Evolutionary conservation across 2,113 vertebrate genomes (phyloP), one percentile per base, ranked within the genome.

Genomic region (Rhodinocichla rosea): DNA sequence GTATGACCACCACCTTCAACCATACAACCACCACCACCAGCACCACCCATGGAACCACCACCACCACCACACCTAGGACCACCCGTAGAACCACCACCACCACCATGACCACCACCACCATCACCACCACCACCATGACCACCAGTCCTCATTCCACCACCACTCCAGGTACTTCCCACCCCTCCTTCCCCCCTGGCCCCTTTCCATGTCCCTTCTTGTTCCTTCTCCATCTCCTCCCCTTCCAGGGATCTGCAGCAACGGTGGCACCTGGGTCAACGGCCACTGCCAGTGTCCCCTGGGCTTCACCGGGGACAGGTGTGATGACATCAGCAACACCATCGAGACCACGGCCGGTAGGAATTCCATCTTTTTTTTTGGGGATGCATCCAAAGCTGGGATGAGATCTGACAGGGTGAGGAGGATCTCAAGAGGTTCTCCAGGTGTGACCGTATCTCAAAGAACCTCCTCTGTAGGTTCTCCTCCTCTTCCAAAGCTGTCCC

Each of bases 341-440:
- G 30, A 52, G 27, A 78, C 75, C 59, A 16, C n/a, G 1, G 37
- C 47, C 1, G 75, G 75, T 78, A 63, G 30, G 75, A 52, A 40
- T 52, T 28, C 75, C 30, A 0, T 9, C 6, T 1, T 27, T n/a
- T n/a, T 30, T 77, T 20, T 3, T n/a, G n/a, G 37, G 35, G 13
- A 16, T 77, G 10, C 0, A 2, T 32, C 21, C 44, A 3, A 3
- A 0, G 3, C 16, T 21, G 35, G 17, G 75, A 6, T 17, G 5
- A 28, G 32, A 6, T 64, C 47, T 22, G 18, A 5, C 0, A 0
- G 17, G 47, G 22, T 8, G 10, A n/a, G 59, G 30, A 64, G 11
- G 30, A 22, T 23, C 47, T 8, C 5, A 24, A 23, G 26, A 7
- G 7, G 15, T 44, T 65, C 39, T 53, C 24, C 22, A 8, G 26